Evolutionary conservation across 2,797 vertebrate species (phyloP).

Genomic region (Pitangus sulphuratus): DNA sequence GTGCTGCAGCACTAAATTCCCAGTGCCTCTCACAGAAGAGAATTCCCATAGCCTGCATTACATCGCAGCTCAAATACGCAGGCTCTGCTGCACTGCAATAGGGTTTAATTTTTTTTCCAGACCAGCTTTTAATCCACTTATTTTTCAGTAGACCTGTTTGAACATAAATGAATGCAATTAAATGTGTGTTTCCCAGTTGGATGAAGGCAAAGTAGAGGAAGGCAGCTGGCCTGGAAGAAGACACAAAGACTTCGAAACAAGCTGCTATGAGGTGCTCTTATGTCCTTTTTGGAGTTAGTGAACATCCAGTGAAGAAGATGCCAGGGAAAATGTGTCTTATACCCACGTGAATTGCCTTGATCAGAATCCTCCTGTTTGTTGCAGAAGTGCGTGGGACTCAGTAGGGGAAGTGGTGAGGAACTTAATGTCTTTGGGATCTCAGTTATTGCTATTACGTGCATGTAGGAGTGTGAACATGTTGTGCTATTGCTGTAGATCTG

Average conservation of each 20-base stretch:
- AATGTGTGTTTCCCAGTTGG: neutral
- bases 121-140: conserved; percentile 51
- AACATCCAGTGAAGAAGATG: neutral
- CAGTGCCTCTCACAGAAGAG: neutral
- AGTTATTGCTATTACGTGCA: neutral
- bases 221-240: neutral
- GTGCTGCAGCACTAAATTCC: neutral
- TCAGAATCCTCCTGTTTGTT: neutral
- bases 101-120: conserved; percentile 26
- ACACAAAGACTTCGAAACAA: neutral
- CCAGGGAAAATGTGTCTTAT: neutral
- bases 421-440: neutral
- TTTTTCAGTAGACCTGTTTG: conserved; percentile 18
- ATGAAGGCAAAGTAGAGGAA: neutral
- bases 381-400: neutral
- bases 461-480: neutral
- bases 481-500: neutral
- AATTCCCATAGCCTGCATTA: neutral
- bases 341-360: neutral
- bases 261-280: neutral
- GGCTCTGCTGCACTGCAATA: neutral
- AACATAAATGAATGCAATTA: conserved; percentile 50
- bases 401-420: neutral
- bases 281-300: neutral
- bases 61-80: neutral